Evolutionary conservation across 2,797 vertebrate species (phyloP).

Genomic region (Ispidina picta): DNA sequence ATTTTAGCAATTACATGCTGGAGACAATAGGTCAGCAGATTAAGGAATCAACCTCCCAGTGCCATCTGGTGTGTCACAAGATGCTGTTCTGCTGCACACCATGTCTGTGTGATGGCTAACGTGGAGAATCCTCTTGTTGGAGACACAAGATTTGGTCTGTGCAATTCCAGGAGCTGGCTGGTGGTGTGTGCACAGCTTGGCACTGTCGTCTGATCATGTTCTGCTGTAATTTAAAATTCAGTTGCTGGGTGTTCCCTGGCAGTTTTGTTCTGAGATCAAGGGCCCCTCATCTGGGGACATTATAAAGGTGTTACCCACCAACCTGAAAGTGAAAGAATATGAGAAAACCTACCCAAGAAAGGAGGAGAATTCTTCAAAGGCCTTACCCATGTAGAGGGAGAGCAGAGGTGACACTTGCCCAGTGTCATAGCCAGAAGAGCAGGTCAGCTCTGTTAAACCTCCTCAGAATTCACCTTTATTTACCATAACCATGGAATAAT

Average conservation of each 20-base stretch:
- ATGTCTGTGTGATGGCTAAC: background rate
- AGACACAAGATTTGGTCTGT: background rate
- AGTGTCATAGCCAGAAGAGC: background rate
- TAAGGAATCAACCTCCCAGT: background rate
- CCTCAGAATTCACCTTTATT: background rate
- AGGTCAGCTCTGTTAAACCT: background rate
- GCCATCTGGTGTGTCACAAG: slow-evolving; percentile 6
- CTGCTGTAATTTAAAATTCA: background rate
- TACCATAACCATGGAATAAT: background rate
- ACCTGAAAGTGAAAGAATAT: background rate
- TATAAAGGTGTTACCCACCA: background rate
- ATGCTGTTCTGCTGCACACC: background rate
- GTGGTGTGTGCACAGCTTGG: background rate
- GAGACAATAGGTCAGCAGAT: slow-evolving; percentile 14
- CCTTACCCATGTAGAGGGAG: background rate
- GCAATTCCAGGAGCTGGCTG: background rate
- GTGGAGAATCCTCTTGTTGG: background rate
- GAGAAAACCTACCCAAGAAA: background rate
- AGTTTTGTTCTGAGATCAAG: background rate
- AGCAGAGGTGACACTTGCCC: background rate
- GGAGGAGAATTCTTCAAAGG: background rate
- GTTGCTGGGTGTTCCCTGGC: background rate
- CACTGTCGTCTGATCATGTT: background rate
- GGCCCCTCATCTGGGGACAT: background rate
- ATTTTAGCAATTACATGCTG: background rate